These are phyloP conservation scores for Bombus breviceps DNA, from an alignment of 1,140 invertebrate species.

Conservation along the genomic window DNA sequence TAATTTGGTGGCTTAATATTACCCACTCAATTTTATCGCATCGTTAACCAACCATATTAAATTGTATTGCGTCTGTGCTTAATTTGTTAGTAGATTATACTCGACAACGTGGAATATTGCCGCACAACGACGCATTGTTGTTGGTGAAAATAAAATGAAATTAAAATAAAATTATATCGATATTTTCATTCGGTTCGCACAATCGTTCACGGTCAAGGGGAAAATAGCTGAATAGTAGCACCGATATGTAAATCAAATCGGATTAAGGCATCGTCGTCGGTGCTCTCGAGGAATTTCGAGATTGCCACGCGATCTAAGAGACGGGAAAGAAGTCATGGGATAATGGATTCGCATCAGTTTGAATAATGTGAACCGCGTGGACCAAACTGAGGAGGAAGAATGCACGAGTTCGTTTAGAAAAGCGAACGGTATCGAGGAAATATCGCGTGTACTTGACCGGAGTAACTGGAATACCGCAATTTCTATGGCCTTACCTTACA, in stretches of 20 bases:
- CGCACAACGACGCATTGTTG: not conserved
- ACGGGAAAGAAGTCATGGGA: not conserved
- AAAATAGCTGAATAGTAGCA: not conserved
- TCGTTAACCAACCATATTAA: too few relatives aligned
- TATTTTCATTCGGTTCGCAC: not conserved
- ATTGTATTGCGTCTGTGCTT: too few relatives aligned
- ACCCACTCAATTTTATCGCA: too few relatives aligned
- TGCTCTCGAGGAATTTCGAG: not conserved
- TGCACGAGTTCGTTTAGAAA: not conserved
- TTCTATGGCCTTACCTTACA: not conserved
- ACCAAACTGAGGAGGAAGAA: not conserved
- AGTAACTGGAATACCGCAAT: not conserved
- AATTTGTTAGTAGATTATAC: too few relatives aligned
- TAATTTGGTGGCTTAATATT: too few relatives aligned
- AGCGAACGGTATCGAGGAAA: not conserved
- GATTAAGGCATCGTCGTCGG: not conserved
- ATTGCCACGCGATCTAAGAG: not conserved
- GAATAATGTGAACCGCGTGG: conserved; percentile 16
- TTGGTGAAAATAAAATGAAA: not conserved
- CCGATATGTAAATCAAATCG: conserved; percentile 18
- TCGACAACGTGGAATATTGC: not conserved
- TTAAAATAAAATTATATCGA: conserved; percentile 24
- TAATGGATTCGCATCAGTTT: conserved; percentile 19
- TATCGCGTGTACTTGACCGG: conserved; percentile 3
- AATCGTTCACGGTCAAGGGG: conserved; percentile 39